A percentile compares a stretch with the other conserved stretches of the same genome.
Conservation (phyloP, 2,888 invertebrate species). For the Pseudococcus viburni region DNA sequence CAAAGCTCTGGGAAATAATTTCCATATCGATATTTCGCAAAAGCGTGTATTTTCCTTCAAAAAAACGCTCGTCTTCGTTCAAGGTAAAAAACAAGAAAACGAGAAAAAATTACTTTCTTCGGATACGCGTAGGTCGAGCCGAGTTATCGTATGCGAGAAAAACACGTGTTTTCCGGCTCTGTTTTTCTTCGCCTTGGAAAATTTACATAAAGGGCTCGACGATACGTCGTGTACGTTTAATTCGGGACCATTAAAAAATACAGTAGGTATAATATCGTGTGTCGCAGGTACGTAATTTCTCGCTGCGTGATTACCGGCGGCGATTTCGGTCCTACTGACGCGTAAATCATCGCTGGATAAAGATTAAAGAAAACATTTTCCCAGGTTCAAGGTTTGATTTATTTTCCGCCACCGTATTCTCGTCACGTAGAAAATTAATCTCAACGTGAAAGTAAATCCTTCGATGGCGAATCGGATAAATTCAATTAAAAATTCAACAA, state of each 20-base stretch:
- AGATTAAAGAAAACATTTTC: slow-evolving; percentile 22
- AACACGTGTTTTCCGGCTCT: neutral
- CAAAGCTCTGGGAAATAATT: neutral
- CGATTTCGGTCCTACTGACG: neutral
- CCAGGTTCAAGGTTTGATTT: slow-evolving; percentile 3
- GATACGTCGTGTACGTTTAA: neutral
- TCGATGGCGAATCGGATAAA: slow-evolving; percentile 26
- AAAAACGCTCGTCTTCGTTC: neutral
- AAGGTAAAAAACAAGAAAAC: neutral
- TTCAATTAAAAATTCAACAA: slow-evolving; percentile 31
- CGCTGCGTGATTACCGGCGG: neutral
- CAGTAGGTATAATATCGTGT: neutral
- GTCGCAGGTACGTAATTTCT: neutral
- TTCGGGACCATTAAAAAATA: neutral
- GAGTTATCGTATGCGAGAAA: slow-evolving; percentile 14
- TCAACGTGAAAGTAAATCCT: slow-evolving; percentile 44
- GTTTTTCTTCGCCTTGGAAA: neutral
- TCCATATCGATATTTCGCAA: slow-evolving; percentile 1
- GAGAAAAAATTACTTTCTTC: slow-evolving; percentile 8
- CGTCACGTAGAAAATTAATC: slow-evolving; percentile 33
- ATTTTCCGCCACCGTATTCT: slow-evolving; percentile 13
- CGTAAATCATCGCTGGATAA: neutral
- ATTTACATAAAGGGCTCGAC: neutral
- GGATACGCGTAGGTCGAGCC: neutral
- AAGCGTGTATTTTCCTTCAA: neutral